These are phyloP conservation scores for Callosobruchus maculatus DNA, from an alignment of 2,888 invertebrate genomes.

Conservation along the genomic window DNA sequence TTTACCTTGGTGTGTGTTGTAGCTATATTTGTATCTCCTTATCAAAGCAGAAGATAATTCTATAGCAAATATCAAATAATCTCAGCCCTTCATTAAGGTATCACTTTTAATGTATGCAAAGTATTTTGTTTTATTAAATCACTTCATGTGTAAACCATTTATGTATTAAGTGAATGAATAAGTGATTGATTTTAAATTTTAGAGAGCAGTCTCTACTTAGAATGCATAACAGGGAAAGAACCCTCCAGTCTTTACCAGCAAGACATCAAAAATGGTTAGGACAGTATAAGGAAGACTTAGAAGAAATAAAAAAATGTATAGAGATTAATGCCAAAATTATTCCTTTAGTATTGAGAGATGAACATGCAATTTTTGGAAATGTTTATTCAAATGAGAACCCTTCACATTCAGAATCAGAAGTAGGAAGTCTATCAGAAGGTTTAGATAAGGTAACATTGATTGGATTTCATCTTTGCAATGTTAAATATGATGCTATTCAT, in stretches of 20 bases:
- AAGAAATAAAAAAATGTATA: conserved; percentile 72
- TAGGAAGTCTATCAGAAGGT: conserved; percentile 48
- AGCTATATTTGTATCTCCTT: no score
- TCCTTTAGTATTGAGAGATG: conserved; percentile 72
- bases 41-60: no score
- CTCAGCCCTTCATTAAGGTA: no score
- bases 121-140: no score
- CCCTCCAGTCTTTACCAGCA: conserved; percentile 67
- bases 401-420: conserved; percentile 40
- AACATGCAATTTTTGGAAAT: conserved; percentile 82
- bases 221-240: conserved; percentile 72
- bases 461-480: no score
- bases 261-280: conserved; percentile 73
- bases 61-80: no score
- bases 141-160: no score
- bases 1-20: no score
- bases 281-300: conserved; percentile 73
- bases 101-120: no score
- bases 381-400: conserved; percentile 45
- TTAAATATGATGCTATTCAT: no score
- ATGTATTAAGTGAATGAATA: no score
- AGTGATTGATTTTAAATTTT: conserved; percentile 40
- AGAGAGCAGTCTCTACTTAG: conserved; percentile 74
- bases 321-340: conserved; percentile 67
- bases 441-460: conserved; percentile 49